These are phyloP conservation scores for Paedocypris sp. DNA, from an alignment of 2,113 vertebrate genomes.

Conservation along the genomic window DNA sequence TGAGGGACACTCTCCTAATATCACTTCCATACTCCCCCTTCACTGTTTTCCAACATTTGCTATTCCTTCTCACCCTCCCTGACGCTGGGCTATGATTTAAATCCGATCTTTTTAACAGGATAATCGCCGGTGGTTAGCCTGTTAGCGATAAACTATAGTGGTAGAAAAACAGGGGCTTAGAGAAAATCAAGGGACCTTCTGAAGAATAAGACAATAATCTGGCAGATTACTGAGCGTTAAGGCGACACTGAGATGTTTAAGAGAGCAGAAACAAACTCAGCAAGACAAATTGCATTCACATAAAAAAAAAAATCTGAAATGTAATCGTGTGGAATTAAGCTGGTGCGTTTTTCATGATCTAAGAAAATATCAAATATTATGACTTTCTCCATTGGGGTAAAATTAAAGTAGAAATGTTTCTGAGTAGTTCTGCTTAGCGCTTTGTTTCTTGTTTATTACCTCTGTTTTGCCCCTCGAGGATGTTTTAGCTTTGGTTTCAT, in stretches of 20 bases:
- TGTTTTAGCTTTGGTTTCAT: no score
- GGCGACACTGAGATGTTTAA: background rate
- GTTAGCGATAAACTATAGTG: conserved; percentile 1
- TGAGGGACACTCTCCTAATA: conserved; percentile 50
- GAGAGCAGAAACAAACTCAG: no score
- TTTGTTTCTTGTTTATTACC: no score
- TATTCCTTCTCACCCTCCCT: conserved; percentile 20
- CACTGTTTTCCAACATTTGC: conserved; percentile 45
- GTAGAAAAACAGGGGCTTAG: conserved; percentile 1
- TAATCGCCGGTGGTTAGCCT: conserved; percentile 38
- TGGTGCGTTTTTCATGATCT: no score
- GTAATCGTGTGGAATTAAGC: no score
- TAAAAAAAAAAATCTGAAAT: no score
- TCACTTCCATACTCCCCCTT: conserved; percentile 48
- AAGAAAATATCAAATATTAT: no score
- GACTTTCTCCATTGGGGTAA: no score
- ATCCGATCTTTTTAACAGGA: conserved; percentile 56
- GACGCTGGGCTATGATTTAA: conserved; percentile 46
- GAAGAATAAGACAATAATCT: conserved; percentile 27
- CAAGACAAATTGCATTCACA: no score
- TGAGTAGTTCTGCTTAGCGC: no score
- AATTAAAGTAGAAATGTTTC: no score
- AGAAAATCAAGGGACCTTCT: conserved; percentile 24
- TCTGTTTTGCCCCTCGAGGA: no score
- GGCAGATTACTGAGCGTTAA: background rate